Percentiles rank a stretch among this genome's conserved stretches.
Conservation (phyloP, 1,140 invertebrate species). For the Cydia pomonella region DNA sequence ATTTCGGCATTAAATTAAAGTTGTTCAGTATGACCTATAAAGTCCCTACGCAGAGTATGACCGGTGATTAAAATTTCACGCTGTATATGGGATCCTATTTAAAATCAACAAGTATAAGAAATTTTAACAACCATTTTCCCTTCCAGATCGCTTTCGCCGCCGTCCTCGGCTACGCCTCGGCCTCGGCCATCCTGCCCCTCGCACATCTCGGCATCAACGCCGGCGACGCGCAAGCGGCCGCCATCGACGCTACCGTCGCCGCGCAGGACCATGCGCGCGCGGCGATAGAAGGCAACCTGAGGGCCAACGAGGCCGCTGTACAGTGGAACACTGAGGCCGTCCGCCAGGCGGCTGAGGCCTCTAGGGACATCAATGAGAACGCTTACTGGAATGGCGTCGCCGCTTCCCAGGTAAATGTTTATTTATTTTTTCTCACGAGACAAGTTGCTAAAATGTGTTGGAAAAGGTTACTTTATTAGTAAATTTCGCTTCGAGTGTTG, state of each 20-base stretch:
- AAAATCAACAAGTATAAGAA: no score
- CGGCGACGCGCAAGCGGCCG: conserved; percentile 63
- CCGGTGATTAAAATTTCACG: no score
- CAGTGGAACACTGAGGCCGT: conserved; percentile 52
- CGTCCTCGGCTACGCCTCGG: conserved; percentile 73
- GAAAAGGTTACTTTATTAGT: no score
- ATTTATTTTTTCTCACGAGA: background rate
- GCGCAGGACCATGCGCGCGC: conserved; percentile 65
- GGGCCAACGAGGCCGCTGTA: conserved; percentile 65
- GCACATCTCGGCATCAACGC: conserved; percentile 61
- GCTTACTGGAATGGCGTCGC: conserved; percentile 75
- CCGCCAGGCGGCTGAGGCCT: conserved; percentile 60
- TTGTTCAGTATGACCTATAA: no score
- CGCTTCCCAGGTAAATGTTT: conserved; percentile 55
- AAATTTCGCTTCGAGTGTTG: no score
- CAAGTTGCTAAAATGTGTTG: no score
- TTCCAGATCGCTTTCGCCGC: conserved; percentile 71
- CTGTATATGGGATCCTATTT: no score
- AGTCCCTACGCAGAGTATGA: no score
- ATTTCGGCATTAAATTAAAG: no score
- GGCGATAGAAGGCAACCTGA: conserved; percentile 59
- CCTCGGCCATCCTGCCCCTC: conserved; percentile 58
- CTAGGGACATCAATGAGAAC: conserved; percentile 69
- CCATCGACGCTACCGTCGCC: conserved; percentile 66
- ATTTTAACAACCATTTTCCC: background rate